Evolutionary conservation across 2,113 vertebrate species (phyloP), one percentile per base, ranked within the genome.

Genomic region (Elachura formosa): DNA sequence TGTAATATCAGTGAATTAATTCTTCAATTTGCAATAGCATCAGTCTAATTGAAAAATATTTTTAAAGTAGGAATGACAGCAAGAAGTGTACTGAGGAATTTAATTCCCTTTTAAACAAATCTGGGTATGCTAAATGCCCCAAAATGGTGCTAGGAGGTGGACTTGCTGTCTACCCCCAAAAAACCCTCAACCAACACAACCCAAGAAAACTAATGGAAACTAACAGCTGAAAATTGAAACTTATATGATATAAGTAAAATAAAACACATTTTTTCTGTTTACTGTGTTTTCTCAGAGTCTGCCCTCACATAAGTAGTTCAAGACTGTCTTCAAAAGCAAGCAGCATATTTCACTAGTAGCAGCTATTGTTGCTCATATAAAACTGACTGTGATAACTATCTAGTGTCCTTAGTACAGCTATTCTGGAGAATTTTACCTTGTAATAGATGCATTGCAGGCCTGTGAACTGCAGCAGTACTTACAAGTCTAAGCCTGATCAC

Each of bases 391-490:
- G 45, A 7, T 33, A 59, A 45, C 48, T 33, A 8, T 3, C 15
- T 1, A 0, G 6, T 36, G 24, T 71, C 16, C 56, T 26, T 31
- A 25, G 12, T 82, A 5, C 11, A 38, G 13, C 6, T 16, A 4
- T 41, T 63, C 33, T 12, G 10, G 36, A 29, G 36, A 55, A 14
- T 59, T 59, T 69, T 20, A 29, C 9, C 29, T 85, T 43, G 18
- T 12, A 15, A 11, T 16, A 51, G 21, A 34, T 33, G 10, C 12
- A 51, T 9, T 26, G 16, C 26, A 66, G 29, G 10, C 45, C 20
- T 51, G 15, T 31, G 63, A 76, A 28, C 11, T 36, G 11, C 46
- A 55, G 19, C 16, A 2, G 5, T 26, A 34, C 2, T 18, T 63
- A 23, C 16, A 18, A 10, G 73, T 73, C 33, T 49, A 58, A 91